phyloP scores from a whole-genome alignment of 2,797 vertebrate species.

The Garrulus glandarius region DNA sequence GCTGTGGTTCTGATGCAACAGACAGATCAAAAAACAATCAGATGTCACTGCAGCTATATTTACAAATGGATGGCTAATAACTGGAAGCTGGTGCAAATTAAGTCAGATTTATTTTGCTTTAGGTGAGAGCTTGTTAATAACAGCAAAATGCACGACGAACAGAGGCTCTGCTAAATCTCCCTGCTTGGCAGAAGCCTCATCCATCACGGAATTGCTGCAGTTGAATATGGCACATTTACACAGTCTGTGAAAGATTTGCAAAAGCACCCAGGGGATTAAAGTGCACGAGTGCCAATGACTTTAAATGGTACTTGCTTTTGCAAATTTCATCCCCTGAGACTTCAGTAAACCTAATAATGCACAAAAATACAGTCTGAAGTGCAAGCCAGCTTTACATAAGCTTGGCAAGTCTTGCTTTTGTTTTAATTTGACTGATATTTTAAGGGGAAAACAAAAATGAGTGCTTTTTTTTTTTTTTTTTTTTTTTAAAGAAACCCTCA shows the following conservation, averaged over 20 bases:
- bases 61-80: not conserved
- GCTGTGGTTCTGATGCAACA: not conserved
- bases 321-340: slow-evolving; percentile 15
- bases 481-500: not conserved
- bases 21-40: not conserved
- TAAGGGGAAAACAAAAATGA: not conserved
- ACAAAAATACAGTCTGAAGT: slow-evolving; percentile 7
- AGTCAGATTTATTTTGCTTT: slow-evolving; percentile 30
- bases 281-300: slow-evolving; percentile 30
- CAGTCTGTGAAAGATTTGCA: slow-evolving; percentile 28
- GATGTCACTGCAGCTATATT: not conserved
- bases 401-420: not conserved
- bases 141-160: not conserved
- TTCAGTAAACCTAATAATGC: slow-evolving; percentile 1
- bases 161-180: not conserved
- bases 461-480: not conserved
- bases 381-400: not conserved
- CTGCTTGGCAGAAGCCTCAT: slow-evolving; percentile 26
- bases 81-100: slow-evolving; percentile 12
- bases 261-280: slow-evolving; percentile 54
- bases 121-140: slow-evolving; percentile 41
- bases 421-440: not conserved
- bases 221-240: slow-evolving; percentile 26
- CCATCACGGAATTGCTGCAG: not conserved
- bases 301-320: slow-evolving; percentile 47